Conservation (phyloP, 2,113 vertebrate species). For the Phaethon lepturus region DNA sequence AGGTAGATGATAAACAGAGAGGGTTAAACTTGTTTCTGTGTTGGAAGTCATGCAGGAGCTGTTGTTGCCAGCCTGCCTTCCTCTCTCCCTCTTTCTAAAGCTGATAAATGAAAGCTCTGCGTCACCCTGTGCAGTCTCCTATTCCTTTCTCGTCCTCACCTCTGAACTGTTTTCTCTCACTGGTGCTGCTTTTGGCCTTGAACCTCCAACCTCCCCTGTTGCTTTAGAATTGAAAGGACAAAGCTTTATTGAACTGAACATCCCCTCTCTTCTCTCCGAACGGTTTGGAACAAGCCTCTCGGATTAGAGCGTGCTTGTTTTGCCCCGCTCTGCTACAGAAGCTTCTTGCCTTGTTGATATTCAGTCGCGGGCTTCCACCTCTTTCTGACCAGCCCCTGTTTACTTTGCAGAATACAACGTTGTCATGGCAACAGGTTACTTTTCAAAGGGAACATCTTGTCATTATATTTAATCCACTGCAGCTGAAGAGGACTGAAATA, state of each 20-base stretch:
- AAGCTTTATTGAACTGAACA: background rate
- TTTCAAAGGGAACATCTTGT: conserved; percentile 99
- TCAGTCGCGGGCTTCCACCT: conserved; percentile 63
- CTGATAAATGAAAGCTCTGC: background rate
- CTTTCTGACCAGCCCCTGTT: conserved; percentile 81
- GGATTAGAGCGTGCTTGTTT: background rate
- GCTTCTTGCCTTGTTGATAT: conserved; percentile 75
- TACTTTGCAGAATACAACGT: conserved; percentile 83
- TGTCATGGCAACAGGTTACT: conserved; percentile 92
- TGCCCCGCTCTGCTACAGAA: conserved; percentile 3
- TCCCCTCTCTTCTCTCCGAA: background rate
- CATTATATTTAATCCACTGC: conserved; percentile 99
- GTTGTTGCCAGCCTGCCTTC: background rate
- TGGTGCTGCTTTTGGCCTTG: background rate
- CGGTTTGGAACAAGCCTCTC: background rate
- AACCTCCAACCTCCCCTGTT: background rate
- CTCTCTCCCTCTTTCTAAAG: background rate
- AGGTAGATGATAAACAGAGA: background rate
- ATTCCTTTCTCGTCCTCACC: background rate
- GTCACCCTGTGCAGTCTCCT: background rate
- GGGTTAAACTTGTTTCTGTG: background rate
- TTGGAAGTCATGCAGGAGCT: background rate
- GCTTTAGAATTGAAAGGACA: background rate
- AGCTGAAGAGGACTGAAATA: conserved; percentile 98
- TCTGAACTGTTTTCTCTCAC: background rate